phyloP scores from a whole-genome alignment of 1,140 invertebrate genomes.

The Euura lappo region DNA sequence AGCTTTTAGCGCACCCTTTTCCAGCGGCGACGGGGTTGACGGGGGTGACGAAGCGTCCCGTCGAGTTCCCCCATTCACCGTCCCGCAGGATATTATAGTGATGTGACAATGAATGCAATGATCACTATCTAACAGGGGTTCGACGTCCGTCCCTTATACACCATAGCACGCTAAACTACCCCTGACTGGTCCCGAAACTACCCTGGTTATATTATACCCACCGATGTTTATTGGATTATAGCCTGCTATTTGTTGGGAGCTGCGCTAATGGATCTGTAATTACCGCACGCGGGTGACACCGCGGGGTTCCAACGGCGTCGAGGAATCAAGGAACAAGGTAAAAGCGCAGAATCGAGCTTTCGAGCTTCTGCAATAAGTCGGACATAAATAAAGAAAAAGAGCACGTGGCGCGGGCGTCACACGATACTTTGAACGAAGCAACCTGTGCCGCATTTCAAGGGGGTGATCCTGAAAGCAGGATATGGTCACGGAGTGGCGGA shows the following conservation, averaged over 20 bases:
- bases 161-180: conserved; percentile 47
- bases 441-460: background rate
- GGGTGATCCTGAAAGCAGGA: conserved; percentile 12
- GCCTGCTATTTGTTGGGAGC: conserved; percentile 52
- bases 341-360: too few relatives aligned
- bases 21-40: conserved; percentile 9
- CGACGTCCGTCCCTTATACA: conserved; percentile 24
- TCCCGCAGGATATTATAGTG: conserved; percentile 41
- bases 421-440: background rate
- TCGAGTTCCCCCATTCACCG: conserved; percentile 7
- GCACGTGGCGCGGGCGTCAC: too few relatives aligned
- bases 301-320: too few relatives aligned
- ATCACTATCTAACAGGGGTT: conserved; percentile 44
- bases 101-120: conserved; percentile 53
- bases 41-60: background rate
- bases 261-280: conserved; percentile 59
- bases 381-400: too few relatives aligned
- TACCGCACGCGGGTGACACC: conserved; percentile 26
- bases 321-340: too few relatives aligned
- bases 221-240: conserved; percentile 55
- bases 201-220: conserved; percentile 50
- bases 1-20: conserved; percentile 48
- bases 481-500: conserved; percentile 15
- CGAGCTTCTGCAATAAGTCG: too few relatives aligned
- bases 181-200: conserved; percentile 52